A percentile compares a stretch with the other conserved stretches of the same genome.
phyloP scores from a whole-genome alignment of 2,888 invertebrate genomes.

The Lathronympha strigana region DNA sequence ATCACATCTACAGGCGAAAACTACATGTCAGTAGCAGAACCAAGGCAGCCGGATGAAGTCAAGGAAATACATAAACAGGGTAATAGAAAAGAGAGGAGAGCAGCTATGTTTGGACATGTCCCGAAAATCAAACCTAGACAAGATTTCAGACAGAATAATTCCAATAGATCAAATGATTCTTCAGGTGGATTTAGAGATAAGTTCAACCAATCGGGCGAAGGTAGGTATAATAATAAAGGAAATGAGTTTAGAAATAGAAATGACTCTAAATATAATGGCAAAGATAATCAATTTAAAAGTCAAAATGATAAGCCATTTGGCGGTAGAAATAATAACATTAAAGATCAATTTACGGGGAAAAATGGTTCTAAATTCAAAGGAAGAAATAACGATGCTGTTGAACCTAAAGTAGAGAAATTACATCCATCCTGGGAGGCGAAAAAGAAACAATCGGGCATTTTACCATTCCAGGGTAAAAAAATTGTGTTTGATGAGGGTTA shows the following conservation, averaged over 20 bases:
- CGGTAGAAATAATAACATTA: slow-evolving; percentile 32
- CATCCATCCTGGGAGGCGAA: slow-evolving; percentile 84
- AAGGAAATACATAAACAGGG: slow-evolving; percentile 74
- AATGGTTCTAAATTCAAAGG: slow-evolving; percentile 39
- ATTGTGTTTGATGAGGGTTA: slow-evolving; percentile 73
- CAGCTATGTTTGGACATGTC: slow-evolving; percentile 75
- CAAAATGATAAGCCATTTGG: slow-evolving; percentile 42
- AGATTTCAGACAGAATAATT: slow-evolving; percentile 49
- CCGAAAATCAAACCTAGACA: slow-evolving; percentile 64
- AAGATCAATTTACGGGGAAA: slow-evolving; percentile 38
- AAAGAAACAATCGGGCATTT: slow-evolving; percentile 71
- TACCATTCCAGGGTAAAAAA: slow-evolving; percentile 79
- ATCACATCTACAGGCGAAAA: slow-evolving; percentile 74
- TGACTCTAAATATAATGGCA: slow-evolving; percentile 33
- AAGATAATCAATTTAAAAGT: slow-evolving; percentile 42
- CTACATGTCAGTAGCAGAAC: slow-evolving; percentile 76
- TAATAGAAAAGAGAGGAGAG: slow-evolving; percentile 74
- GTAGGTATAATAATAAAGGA: slow-evolving; percentile 42
- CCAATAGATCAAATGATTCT: slow-evolving; percentile 49
- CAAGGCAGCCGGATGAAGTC: slow-evolving; percentile 74
- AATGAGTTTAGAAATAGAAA: slow-evolving; percentile 44
- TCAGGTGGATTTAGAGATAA: slow-evolving; percentile 38
- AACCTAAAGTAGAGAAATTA: slow-evolving; percentile 67
- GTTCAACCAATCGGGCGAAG: slow-evolving; percentile 44
- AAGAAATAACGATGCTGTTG: slow-evolving; percentile 43